phyloP scores from a whole-genome alignment of 2,797 vertebrate species.

The Gallirallus australis region DNA sequence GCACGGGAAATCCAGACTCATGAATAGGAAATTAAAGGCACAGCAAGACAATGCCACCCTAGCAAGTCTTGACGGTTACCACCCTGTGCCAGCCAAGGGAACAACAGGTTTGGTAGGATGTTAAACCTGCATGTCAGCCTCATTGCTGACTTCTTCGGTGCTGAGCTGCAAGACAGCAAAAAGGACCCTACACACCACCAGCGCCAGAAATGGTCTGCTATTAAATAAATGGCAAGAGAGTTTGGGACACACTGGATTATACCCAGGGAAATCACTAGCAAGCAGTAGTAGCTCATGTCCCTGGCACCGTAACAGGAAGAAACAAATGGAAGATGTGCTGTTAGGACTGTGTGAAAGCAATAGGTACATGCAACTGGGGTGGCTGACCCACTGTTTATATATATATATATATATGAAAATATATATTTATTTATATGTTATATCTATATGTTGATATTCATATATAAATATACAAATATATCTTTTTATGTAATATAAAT shows the following conservation, averaged over 20 bases:
- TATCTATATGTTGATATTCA: too few relatives aligned
- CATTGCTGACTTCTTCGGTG: not conserved
- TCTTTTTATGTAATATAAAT: too few relatives aligned
- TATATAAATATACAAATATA: too few relatives aligned
- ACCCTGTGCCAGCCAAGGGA: not conserved
- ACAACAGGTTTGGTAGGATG: not conserved
- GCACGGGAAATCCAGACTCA: constrained; percentile 16
- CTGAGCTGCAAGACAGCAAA: not conserved
- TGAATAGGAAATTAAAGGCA: constrained; percentile 36
- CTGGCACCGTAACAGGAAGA: not conserved
- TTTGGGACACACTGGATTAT: not conserved
- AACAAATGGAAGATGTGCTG: not conserved
- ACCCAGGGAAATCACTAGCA: not conserved
- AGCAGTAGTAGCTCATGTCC: not conserved
- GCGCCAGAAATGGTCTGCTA: not conserved
- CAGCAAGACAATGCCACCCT: not conserved
- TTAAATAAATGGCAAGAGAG: not conserved
- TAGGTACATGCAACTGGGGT: not conserved
- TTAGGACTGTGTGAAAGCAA: not conserved
- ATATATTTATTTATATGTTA: too few relatives aligned
- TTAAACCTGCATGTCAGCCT: not conserved
- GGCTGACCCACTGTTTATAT: not conserved
- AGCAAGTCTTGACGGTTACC: not conserved
- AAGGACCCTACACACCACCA: not conserved
- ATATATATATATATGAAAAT: too few relatives aligned